A percentile compares a stretch with the other conserved stretches of the same genome.
Evolutionary conservation across 2,113 vertebrate genomes (phyloP).

Genomic region (Campylomormyrus tamandua): DNA sequence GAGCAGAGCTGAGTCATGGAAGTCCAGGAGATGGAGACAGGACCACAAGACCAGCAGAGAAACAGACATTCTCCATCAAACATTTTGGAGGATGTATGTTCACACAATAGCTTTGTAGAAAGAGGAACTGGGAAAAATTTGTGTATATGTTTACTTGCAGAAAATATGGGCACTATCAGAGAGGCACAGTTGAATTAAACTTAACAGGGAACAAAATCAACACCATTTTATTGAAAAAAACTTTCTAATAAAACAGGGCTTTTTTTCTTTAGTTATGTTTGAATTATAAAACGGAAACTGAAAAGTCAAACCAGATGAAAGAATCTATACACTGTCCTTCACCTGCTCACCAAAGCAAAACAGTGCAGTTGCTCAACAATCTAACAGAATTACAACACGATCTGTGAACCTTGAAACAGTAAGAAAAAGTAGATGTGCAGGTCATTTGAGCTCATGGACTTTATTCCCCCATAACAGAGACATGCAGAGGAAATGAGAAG

Average conservation of each 20-base stretch:
- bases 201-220: neutral
- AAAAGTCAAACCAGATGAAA: neutral
- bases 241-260: neutral
- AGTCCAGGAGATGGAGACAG: neutral
- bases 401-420: neutral
- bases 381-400: neutral
- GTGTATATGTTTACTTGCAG: neutral
- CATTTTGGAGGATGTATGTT: neutral
- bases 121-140: neutral
- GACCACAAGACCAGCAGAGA: neutral
- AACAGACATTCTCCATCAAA: neutral
- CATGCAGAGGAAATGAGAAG: neutral
- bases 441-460: neutral
- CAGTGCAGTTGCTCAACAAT: neutral
- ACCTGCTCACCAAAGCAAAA: neutral
- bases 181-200: neutral
- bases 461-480: neutral
- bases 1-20: neutral
- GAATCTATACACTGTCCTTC: neutral
- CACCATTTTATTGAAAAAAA: neutral
- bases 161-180: neutral
- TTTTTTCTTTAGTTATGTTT: neutral
- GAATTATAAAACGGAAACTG: neutral
- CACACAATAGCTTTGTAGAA: neutral
- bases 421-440: neutral